Evolutionary conservation across 2,797 vertebrate species (phyloP).

Genomic region (Lepus townsendii): DNA sequence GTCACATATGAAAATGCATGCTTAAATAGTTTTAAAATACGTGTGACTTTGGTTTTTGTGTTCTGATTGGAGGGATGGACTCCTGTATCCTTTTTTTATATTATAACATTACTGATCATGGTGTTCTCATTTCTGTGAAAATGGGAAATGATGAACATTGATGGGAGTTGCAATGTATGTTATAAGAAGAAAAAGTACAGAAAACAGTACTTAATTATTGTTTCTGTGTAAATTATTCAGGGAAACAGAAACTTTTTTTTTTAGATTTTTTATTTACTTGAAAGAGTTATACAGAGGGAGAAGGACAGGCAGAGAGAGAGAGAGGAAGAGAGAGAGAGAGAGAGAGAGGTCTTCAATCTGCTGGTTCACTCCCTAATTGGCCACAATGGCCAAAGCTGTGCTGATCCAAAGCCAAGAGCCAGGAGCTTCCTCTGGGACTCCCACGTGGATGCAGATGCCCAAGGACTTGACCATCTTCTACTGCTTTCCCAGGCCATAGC

Average conservation of each 20-base stretch:
- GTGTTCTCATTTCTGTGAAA: constrained; percentile 6
- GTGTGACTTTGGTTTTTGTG: neutral
- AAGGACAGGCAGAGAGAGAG: no score
- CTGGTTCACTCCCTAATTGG: no score
- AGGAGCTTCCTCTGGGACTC: no score
- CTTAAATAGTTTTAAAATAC: neutral
- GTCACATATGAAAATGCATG: neutral
- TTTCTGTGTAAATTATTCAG: neutral
- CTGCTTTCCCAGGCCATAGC: no score
- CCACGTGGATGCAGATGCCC: no score
- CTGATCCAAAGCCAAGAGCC: no score
- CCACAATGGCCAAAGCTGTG: no score
- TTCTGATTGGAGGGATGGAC: neutral
- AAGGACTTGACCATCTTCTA: no score
- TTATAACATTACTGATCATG: neutral
- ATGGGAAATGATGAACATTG: neutral
- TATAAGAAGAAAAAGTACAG: constrained; percentile 43
- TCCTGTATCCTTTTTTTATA: neutral
- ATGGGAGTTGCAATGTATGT: neutral
- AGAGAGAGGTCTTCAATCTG: no score
- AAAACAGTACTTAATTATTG: neutral
- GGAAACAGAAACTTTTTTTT: neutral
- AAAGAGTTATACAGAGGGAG: no score
- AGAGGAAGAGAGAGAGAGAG: no score
- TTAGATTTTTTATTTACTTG: neutral